These are phyloP conservation scores for Cryptus armator DNA, from an alignment of 2,888 invertebrate genomes.

Conservation along the genomic window DNA sequence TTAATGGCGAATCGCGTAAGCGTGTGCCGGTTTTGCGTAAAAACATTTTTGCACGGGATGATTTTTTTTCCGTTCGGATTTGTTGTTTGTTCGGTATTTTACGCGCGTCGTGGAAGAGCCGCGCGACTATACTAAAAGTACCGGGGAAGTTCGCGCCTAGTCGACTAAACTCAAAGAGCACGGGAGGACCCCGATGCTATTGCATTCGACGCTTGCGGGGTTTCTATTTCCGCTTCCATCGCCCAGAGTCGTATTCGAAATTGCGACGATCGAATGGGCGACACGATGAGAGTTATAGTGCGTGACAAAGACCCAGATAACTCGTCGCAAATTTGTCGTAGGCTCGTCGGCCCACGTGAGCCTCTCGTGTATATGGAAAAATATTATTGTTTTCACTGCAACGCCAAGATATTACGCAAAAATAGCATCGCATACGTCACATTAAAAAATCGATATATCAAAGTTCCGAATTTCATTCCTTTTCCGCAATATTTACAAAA, in stretches of 20 bases:
- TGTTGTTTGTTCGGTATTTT: background rate
- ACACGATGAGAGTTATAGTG: constrained; percentile 12
- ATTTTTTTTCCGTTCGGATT: background rate
- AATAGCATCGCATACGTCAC: no score
- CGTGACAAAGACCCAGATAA: constrained; percentile 33
- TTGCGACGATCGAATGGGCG: constrained; percentile 53
- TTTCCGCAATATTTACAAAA: no score
- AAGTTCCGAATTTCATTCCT: no score
- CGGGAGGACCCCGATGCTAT: constrained; percentile 9
- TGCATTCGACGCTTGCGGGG: constrained; percentile 33
- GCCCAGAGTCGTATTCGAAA: constrained; percentile 32
- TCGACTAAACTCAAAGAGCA: constrained; percentile 1
- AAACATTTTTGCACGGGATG: constrained; percentile 13
- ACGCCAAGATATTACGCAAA: background rate
- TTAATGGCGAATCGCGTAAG: background rate
- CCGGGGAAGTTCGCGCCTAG: constrained; percentile 31
- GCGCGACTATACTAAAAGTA: constrained; percentile 37
- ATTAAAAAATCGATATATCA: no score
- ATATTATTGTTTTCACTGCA: background rate
- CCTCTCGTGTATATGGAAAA: background rate
- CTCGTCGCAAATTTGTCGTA: background rate
- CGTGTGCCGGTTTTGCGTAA: background rate
- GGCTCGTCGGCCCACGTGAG: constrained; percentile 15
- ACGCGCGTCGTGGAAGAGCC: constrained; percentile 29
- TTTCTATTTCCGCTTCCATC: constrained; percentile 45